Percentiles rank a stretch among this genome's conserved stretches.
Conservation (phyloP, 2,113 vertebrate species). For the Vanacampus margaritifer region DNA sequence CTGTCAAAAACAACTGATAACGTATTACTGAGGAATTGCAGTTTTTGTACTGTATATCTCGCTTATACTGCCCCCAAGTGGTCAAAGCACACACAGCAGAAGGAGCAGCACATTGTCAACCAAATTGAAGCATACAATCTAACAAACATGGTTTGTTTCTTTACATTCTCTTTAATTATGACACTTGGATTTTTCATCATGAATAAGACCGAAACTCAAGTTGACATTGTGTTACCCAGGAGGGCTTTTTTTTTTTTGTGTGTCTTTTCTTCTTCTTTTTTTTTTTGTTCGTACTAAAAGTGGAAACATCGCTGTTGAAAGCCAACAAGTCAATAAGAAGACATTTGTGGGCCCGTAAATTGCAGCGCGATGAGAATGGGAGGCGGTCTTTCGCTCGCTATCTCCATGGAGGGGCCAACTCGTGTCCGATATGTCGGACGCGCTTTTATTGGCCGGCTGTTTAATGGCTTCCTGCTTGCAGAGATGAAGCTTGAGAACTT, state of each 20-base stretch:
- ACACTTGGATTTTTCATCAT: no score
- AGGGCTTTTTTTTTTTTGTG: background rate
- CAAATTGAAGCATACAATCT: no score
- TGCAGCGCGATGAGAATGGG: slow-evolving; percentile 47
- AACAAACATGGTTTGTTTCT: no score
- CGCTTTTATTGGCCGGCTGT: slow-evolving; percentile 63
- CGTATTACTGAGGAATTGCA: no score
- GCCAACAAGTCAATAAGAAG: slow-evolving; percentile 46
- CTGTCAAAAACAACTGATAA: no score
- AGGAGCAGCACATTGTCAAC: no score
- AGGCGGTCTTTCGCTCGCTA: slow-evolving; percentile 47
- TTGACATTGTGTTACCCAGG: slow-evolving; percentile 14
- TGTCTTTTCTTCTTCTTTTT: no score
- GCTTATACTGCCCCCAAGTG: no score
- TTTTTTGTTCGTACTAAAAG: slow-evolving; percentile 25
- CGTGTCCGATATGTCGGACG: slow-evolving; percentile 62
- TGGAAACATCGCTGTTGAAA: slow-evolving; percentile 52
- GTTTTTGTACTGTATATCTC: no score
- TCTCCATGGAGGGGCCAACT: slow-evolving; percentile 43
- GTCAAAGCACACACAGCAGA: no score
- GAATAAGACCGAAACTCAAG: background rate
- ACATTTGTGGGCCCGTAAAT: slow-evolving; percentile 53
- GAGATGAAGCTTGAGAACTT: slow-evolving; percentile 44
- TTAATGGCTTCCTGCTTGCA: slow-evolving; percentile 67
- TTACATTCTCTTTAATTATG: no score